Conservation (phyloP, 1,140 invertebrate genomes). For the Achroia grisella region DNA sequence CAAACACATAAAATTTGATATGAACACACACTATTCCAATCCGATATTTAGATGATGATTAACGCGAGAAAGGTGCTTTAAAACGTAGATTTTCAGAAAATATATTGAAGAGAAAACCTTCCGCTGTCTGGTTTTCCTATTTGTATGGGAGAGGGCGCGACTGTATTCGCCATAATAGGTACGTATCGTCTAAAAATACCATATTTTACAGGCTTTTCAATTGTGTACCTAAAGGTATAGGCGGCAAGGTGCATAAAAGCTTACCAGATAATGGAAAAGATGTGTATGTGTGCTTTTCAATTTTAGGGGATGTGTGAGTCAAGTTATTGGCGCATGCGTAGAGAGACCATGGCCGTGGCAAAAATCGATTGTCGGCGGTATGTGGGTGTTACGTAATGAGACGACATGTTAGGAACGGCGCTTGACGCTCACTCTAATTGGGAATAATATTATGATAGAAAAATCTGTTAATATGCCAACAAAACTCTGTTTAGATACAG, state of each 20-base stretch:
- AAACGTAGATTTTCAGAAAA: constrained; percentile 48
- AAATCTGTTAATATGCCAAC: too few species aligned
- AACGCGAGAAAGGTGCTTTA: constrained; percentile 13
- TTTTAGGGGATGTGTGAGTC: constrained; percentile 28
- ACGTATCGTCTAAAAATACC: constrained; percentile 70
- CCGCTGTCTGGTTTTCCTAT: constrained; percentile 49
- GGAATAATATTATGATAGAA: constrained; percentile 22
- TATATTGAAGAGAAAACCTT: constrained; percentile 57
- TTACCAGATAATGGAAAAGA: constrained; percentile 9
- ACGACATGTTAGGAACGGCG: constrained; percentile 40
- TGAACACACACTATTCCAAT: constrained; percentile 20
- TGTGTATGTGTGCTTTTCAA: constrained; percentile 21
- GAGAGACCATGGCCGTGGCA: constrained; percentile 23
- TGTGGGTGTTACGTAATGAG: constrained; percentile 66
- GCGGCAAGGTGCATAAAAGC: constrained; percentile 9
- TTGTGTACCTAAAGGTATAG: constrained; percentile 11
- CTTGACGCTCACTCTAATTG: constrained; percentile 41
- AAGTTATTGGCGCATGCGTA: constrained; percentile 51
- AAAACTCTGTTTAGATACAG: too few species aligned
- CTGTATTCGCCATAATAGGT: constrained; percentile 51
- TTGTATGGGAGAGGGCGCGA: constrained; percentile 68
- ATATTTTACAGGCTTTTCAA: constrained; percentile 9
- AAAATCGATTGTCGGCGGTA: constrained; percentile 63
- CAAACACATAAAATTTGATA: constrained; percentile 11
- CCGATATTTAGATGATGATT: constrained; percentile 2